phyloP scores from a whole-genome alignment of 2,888 invertebrate species.

The Luffia ferchaultella region DNA sequence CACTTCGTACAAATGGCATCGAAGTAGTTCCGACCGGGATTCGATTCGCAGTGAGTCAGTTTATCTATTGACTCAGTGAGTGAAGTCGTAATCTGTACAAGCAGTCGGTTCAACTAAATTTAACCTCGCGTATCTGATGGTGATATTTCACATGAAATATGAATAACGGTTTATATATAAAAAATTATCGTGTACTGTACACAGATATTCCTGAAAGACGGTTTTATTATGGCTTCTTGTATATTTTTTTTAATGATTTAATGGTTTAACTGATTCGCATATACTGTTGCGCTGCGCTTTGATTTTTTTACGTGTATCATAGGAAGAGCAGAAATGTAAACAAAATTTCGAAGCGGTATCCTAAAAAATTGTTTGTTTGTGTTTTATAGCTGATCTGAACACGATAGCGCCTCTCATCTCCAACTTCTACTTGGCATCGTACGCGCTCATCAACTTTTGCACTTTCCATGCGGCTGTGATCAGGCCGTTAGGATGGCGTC shows the following conservation, averaged over 20 bases:
- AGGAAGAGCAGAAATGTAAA: too few relatives aligned
- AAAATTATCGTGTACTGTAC: too few relatives aligned
- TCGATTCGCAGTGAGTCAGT: neutral
- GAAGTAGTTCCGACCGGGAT: neutral
- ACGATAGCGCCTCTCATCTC: constrained; percentile 92
- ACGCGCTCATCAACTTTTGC: constrained; percentile 94
- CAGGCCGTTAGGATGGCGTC: constrained; percentile 89
- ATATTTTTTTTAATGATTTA: too few relatives aligned
- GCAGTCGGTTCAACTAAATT: neutral
- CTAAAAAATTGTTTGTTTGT: constrained; percentile 3
- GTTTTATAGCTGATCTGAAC: constrained; percentile 80
- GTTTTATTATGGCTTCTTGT: too few relatives aligned
- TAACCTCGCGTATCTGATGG: neutral
- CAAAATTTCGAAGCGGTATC: too few relatives aligned
- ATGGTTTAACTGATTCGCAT: too few relatives aligned
- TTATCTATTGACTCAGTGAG: too few relatives aligned
- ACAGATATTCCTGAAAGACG: too few relatives aligned
- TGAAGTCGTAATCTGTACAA: neutral
- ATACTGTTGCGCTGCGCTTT: too few relatives aligned
- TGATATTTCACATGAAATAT: neutral
- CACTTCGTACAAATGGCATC: neutral
- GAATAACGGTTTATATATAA: neutral
- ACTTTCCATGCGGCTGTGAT: constrained; percentile 93
- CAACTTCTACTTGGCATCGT: constrained; percentile 94
- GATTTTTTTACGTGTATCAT: too few relatives aligned